Base-by-base conservation (phyloP, 2,113 vertebrate genomes). In the Mus spicilegus region DNA sequence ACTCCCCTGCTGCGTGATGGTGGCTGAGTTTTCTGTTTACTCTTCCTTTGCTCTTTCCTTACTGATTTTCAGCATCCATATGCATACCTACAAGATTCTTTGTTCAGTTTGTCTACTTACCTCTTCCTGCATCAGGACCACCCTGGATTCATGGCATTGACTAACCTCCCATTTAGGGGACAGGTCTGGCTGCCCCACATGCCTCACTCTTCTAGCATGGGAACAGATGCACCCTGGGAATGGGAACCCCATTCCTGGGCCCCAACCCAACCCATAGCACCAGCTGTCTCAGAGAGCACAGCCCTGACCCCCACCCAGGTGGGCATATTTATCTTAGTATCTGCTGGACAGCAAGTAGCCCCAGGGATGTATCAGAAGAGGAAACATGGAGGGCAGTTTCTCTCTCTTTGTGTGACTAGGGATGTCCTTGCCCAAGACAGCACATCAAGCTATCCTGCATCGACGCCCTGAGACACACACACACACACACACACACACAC, bases 241-340 rank as follows among this genome's bases (percentile, higher is more conserved):
- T 16, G 30, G 36, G 58, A 72, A 30, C 17, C 33, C 49, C 24
- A 17, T 82, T 39, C 54, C 14, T 77, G 72, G 77, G 70, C 28
- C 2, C 54, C 7, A 2, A 28, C 36, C n/a, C 12, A 4, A 1
- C 24, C 7, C 0, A 6, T 17, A 88, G 70, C 24, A 11, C 42
- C 39, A 26, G 0, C 58, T 30, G 4, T 28, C 88, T 86, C 67
- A 30, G 26, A 16, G 58, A 54, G n/a, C 58, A 9, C 20, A 33
- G 1, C 26, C 7, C 80, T 36, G 14, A 12, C 65, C 33, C 51
- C 2, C 4, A 5, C 3, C 26, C 24, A 54, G 16, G n/a, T 67
- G 7, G 22, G 9, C 1, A 1, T 78, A 13, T 77, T 78, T 85
- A 19, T 33, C 87, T 63, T 88, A 14, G 22, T 28, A n/a, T 36